phyloP scores from a whole-genome alignment of 2,888 invertebrate species.

The Uropetala carovei region DNA sequence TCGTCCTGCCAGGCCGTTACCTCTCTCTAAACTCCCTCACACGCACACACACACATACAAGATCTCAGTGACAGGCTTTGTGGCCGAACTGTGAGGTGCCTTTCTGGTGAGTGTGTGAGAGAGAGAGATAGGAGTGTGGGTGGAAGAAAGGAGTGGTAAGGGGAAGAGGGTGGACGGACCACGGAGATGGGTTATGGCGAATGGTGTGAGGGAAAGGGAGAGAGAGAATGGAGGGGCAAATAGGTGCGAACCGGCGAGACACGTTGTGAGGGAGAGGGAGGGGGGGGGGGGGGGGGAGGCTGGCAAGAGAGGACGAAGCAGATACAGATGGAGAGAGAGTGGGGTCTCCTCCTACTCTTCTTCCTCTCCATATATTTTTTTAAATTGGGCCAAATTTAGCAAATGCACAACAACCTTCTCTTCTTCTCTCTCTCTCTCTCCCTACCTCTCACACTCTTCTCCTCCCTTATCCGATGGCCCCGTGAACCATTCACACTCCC shows the following conservation, averaged over 20 bases:
- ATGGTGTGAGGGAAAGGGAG: neutral
- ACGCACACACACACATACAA: too few relatives aligned
- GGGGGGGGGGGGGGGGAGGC: neutral
- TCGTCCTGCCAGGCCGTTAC: neutral
- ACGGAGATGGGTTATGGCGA: neutral
- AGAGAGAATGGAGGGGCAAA: neutral
- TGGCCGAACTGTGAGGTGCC: conserved; percentile 27
- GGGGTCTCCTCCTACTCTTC: neutral
- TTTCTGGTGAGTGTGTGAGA: neutral
- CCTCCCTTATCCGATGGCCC: neutral
- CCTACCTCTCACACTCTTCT: neutral
- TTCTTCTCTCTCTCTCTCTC: neutral
- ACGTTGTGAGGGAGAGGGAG: neutral
- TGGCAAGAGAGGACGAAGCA: neutral
- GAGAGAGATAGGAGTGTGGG: too few relatives aligned
- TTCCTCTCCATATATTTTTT: neutral
- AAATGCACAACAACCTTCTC: neutral
- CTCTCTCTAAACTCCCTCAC: too few relatives aligned
- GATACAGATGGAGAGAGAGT: neutral
- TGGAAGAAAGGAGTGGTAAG: neutral
- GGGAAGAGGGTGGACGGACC: neutral
- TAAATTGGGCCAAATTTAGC: conserved; percentile 32
- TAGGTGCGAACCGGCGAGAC: neutral
- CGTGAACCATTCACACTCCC: neutral
- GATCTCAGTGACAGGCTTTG: conserved; percentile 34